A percentile compares a stretch with the other conserved stretches of the same genome.
Conservation (phyloP, 2,797 vertebrate genomes). For the Phrynocephalus guinanensis region DNA sequence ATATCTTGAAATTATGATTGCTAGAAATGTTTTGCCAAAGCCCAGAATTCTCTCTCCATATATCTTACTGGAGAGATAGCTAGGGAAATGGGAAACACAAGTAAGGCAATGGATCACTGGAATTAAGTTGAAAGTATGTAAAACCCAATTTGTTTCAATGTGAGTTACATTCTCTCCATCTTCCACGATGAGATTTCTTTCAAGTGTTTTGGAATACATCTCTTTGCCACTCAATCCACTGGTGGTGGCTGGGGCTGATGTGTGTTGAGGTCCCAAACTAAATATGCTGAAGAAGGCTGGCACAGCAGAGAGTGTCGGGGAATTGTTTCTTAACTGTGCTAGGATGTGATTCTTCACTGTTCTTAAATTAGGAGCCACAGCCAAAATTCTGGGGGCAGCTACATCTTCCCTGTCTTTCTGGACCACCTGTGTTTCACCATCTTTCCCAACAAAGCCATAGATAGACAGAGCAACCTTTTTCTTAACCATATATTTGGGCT, state of each 20-base stretch:
- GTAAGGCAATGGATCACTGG: neutral
- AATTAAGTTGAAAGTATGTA: neutral
- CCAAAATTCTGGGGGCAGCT: no score
- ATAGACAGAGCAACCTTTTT: neutral
- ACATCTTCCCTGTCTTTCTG: no score
- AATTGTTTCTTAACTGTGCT: no score
- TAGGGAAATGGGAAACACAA: neutral
- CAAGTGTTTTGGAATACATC: neutral
- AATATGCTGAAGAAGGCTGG: no score
- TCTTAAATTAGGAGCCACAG: no score
- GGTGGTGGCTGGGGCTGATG: neutral
- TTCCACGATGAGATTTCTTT: neutral
- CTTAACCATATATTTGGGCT: neutral
- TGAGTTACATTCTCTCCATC: neutral
- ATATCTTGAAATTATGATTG: neutral
- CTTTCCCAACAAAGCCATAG: no score
- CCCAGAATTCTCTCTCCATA: neutral
- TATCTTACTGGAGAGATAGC: neutral
- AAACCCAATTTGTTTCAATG: neutral
- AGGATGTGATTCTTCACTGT: no score
- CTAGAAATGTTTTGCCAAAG: neutral
- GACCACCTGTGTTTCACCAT: no score
- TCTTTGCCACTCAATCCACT: neutral
- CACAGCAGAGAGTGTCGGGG: no score
- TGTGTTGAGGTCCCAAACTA: no score